A percentile compares a stretch with the other conserved stretches of the same genome.
Conservation (phyloP, 2,888 invertebrate species). For the Hesperia comma region DNA sequence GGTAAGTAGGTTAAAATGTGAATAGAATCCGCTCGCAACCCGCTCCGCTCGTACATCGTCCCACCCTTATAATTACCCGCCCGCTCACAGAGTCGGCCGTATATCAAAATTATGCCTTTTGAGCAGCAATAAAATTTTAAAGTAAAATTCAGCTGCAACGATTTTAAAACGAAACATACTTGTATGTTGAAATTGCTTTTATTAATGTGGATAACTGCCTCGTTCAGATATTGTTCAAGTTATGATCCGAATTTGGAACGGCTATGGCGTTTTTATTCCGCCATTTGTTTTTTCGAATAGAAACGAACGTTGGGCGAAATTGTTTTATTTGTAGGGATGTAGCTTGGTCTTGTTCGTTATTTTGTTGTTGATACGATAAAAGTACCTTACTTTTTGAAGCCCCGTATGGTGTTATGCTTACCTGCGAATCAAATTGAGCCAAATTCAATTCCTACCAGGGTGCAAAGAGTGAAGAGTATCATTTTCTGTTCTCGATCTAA, state of each 20-base stretch:
- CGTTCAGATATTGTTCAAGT: constrained; percentile 32
- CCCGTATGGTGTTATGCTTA: too few species aligned
- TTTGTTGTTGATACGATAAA: background rate
- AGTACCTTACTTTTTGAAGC: too few species aligned
- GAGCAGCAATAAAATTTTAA: constrained; percentile 68
- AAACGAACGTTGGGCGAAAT: background rate
- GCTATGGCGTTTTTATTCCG: constrained; percentile 17
- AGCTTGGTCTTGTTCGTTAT: too few species aligned
- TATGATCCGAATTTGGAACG: constrained; percentile 34
- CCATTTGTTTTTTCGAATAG: constrained; percentile 7
- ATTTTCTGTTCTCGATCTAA: too few species aligned
- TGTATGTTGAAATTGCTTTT: constrained; percentile 40
- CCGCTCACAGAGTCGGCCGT: constrained; percentile 41
- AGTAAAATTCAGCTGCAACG: constrained; percentile 58
- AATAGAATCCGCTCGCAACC: background rate
- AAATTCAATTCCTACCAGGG: too few species aligned
- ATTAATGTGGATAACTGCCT: constrained; percentile 41
- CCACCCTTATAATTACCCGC: constrained; percentile 36
- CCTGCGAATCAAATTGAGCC: too few species aligned
- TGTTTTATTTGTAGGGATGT: background rate
- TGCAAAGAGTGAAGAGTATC: too few species aligned
- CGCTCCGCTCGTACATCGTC: constrained; percentile 27
- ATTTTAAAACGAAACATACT: constrained; percentile 42
- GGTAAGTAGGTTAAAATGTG: background rate
- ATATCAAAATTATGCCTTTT: constrained; percentile 65